Base-by-base conservation (phyloP, 64 coral and sea anemone genomes). In the Dendrophyllia cribrosa region DNA sequence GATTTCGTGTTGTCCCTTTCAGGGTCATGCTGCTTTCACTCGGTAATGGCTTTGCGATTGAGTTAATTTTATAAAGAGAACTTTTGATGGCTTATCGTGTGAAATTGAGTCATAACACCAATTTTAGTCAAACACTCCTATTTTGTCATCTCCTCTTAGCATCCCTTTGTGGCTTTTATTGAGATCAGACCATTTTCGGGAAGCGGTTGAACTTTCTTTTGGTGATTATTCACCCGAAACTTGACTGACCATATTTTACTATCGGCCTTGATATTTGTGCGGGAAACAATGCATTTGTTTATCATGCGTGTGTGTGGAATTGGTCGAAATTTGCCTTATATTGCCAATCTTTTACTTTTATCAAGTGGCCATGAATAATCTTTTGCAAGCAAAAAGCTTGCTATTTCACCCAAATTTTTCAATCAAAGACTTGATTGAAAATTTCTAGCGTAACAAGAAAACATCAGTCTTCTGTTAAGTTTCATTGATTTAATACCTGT, bases 171-270 rank as follows among this genome's bases (percentile, higher is more conserved):
- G 52, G 77, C 56, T 23, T 22, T 25, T 4, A 34, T 34, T 34
- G 34, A 49, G 47, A 50, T 48, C 72, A 49, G 46, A 46, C 72
- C 72, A 75, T 75, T 79, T 79, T 60, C 20, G 51, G 77, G 55
- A 24, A 11, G 9, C 25, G 22, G 26, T 56, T 79, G 22, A 44
- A 61, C 20, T 17, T 43, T 59, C 23, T 43, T 79, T 60, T 79
- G 50, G 56, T 79, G 77, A 51, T 79, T 79, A 79, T 9, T 79
- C 77, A 79, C 25, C 53, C 77, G 55, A 79, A 43, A 79, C 77
- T 14, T 16, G 52, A 23, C 50, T 59, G 77, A 77, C 51, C 49
- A 77, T 77, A 23, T 23, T 22, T 77, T 23, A 55, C 75, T 77
- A 23, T 55, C 49, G 17, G 20, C 48, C 49, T 77, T 50, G 47